These are phyloP conservation scores for Orussus abietinus DNA, from an alignment of 1,140 invertebrate genomes.

Conservation along the genomic window DNA sequence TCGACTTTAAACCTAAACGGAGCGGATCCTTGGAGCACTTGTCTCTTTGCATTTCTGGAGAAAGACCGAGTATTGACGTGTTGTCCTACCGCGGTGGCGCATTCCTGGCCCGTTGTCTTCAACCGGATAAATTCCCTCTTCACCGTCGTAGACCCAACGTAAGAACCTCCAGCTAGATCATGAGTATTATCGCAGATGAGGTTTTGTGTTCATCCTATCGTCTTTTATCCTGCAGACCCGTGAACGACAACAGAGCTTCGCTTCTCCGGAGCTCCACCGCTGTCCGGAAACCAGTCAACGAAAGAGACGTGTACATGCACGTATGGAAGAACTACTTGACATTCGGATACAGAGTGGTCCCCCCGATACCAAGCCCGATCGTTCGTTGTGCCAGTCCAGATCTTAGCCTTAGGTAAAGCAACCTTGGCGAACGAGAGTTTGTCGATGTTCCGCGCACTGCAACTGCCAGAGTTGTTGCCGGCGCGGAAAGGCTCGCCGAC, in stretches of 20 bases:
- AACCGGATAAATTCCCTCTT: conserved; percentile 85
- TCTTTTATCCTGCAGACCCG: conserved; percentile 65
- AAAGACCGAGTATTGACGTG: conserved; percentile 70
- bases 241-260: conserved; percentile 94
- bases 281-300: conserved; percentile 81
- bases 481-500: no score
- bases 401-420: conserved; percentile 81
- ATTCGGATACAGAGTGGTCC: conserved; percentile 90
- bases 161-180: conserved; percentile 42
- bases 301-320: conserved; percentile 87
- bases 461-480: no score
- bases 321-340: conserved; percentile 96
- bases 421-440: no score
- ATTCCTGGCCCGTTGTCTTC: conserved; percentile 95
- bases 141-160: conserved; percentile 93
- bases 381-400: conserved; percentile 89
- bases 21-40: conserved; percentile 83
- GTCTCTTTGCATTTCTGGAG: conserved; percentile 81
- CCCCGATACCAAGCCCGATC: conserved; percentile 74
- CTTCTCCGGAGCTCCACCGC: conserved; percentile 74
- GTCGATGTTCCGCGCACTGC: no score
- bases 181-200: conserved; percentile 9
- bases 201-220: conserved; percentile 9
- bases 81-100: conserved; percentile 80
- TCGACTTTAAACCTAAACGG: conserved; percentile 54